Evolutionary conservation across 2,113 vertebrate species (phyloP), one percentile per base, ranked within the genome.

Genomic region (Colius striatus): DNA sequence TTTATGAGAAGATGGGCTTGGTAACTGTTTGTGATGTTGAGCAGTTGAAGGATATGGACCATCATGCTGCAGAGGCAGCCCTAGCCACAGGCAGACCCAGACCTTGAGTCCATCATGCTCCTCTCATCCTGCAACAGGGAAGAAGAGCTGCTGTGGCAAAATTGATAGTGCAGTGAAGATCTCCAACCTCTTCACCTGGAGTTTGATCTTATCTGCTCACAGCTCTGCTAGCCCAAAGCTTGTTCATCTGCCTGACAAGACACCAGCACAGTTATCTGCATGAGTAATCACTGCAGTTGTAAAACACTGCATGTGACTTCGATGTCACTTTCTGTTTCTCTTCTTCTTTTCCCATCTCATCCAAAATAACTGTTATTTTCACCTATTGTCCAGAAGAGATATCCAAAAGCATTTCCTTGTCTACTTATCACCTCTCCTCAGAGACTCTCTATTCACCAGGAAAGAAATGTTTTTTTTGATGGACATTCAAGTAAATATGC

Each of bases 211-310:
- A 66, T 53, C 71, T 83, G 14, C 43, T 76, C 7, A 4, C 21
- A 83, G n/a, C 17, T 79, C 77, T 95, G 50, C 26, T 50, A 94
- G 47, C 54, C 26, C 67, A 66, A 62, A 91, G 20, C 30, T 67
- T 0, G 5, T 84, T 92, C 66, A 95, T 89, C 84, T 87, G 84
- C 67, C 74, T 94, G 89, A 84, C 91, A 95, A 95, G 77, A 79
- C 0, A 0, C 70, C 61, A 82, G 84, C n/a, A 61, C 66, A 76
- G 66, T 57, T 91, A 92, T 94, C 77, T 93, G 84, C 73, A 84
- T 91, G 93, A 97, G 66, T 89, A 94, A 94, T 92, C 89, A 61
- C 89, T 95, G 84, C 87, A 94, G 84, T 84, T 92, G 34, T 61
- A 67, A 87, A 94, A 78, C 32, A 53, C 26, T 41, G 57, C 84